Evolutionary conservation across 2,797 vertebrate species (phyloP).

Genomic region (Gadopsis marmoratus): DNA sequence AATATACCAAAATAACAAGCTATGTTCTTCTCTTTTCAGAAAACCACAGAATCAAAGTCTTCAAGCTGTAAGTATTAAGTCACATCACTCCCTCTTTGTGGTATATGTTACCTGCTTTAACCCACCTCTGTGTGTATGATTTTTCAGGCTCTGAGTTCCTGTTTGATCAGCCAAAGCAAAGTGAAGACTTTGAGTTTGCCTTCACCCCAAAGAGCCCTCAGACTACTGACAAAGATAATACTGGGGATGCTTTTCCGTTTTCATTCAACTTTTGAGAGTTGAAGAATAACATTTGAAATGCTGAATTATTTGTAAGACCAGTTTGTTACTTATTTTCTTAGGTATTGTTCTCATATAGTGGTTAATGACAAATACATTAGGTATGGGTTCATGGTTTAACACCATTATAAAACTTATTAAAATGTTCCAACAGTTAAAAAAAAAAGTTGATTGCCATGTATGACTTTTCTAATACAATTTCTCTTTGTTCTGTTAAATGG

Average conservation of each 20-base stretch:
- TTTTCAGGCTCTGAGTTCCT: constrained; percentile 76
- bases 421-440: neutral
- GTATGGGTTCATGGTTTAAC: neutral
- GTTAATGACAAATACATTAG: neutral
- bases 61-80: constrained; percentile 68
- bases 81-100: neutral
- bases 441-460: neutral
- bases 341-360: constrained; percentile 7
- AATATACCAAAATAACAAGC: constrained; percentile 3
- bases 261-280: constrained; percentile 81
- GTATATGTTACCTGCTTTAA: constrained; percentile 8
- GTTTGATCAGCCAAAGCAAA: constrained; percentile 78
- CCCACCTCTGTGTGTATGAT: constrained; percentile 12
- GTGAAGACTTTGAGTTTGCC: constrained; percentile 82
- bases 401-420: neutral
- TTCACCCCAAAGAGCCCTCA: constrained; percentile 73
- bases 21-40: constrained; percentile 67
- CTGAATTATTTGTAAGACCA: neutral
- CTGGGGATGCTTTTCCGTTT: constrained; percentile 78
- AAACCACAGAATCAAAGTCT: constrained; percentile 73
- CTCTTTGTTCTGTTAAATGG: neutral
- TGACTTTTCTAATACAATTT: neutral
- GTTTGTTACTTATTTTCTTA: constrained; percentile 2
- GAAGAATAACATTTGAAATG: neutral
- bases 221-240: constrained; percentile 50